These are phyloP conservation scores for Cavia aperea DNA, from an alignment of 2,113 vertebrate genomes.

Conservation along the genomic window DNA sequence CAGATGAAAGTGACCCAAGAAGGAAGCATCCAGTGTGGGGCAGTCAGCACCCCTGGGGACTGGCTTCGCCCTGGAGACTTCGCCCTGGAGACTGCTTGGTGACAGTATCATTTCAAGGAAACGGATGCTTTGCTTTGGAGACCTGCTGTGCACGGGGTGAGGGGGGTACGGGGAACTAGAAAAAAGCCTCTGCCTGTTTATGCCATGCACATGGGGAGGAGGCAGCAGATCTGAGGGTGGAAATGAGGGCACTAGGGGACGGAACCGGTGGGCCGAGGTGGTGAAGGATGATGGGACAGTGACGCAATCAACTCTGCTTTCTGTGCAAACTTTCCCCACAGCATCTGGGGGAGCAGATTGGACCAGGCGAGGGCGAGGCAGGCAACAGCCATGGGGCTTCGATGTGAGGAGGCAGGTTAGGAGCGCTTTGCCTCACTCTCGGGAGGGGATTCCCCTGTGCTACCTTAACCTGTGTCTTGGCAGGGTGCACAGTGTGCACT, in stretches of 20 bases:
- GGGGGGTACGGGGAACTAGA: not conserved
- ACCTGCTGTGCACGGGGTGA: not conserved
- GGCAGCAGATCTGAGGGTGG: not conserved
- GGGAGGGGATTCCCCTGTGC: not conserved
- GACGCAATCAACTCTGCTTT: not conserved
- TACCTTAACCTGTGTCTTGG: not conserved
- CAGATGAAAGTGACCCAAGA: not conserved
- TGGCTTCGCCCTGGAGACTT: not conserved
- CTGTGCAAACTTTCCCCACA: not conserved
- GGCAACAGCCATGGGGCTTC: too few relatives aligned
- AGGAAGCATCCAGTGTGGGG: rapidly evolving
- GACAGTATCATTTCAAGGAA: not conserved
- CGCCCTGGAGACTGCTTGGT: rapidly evolving
- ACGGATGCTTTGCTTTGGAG: not conserved
- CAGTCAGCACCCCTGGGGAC: not conserved
- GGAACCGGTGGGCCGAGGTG: not conserved
- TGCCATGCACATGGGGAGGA: not conserved
- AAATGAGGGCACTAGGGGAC: not conserved
- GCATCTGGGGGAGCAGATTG: rapidly evolving
- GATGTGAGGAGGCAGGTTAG: not conserved
- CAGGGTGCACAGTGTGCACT: not conserved
- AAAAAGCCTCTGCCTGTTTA: not conserved
- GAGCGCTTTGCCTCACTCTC: not conserved
- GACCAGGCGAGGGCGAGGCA: not conserved
- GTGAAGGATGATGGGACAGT: not conserved